Evolutionary conservation across 2,113 vertebrate genomes (phyloP).

Genomic region (Willisornis vidua): DNA sequence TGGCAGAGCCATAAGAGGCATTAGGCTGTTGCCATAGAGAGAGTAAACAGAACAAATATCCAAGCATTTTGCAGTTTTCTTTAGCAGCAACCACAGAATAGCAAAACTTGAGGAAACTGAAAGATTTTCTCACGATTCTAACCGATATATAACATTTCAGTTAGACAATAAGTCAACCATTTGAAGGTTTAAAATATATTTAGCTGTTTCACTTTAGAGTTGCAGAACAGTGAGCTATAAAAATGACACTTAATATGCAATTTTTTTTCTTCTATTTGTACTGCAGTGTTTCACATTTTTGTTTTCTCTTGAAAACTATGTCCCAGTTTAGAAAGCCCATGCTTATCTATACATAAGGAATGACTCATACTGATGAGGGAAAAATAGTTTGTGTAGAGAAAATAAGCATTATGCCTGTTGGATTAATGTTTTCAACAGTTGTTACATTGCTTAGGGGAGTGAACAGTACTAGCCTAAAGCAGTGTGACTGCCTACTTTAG

Average conservation of each 20-base stretch:
- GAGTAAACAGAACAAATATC: background rate
- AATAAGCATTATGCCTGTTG: background rate
- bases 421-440: background rate
- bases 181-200: background rate
- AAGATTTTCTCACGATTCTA: background rate
- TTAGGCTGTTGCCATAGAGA: background rate
- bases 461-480: background rate
- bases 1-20: background rate
- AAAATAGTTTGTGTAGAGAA: background rate
- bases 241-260: background rate
- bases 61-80: background rate
- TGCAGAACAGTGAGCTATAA: background rate
- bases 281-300: background rate
- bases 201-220: background rate
- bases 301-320: background rate
- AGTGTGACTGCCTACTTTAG: background rate
- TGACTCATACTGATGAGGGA: background rate
- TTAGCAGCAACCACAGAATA: background rate
- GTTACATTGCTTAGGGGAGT: background rate
- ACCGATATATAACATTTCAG: background rate
- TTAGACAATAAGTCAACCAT: background rate
- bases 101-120: background rate
- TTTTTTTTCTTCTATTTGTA: background rate
- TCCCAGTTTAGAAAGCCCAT: background rate
- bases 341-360: background rate